Base-by-base conservation (phyloP, 2,113 vertebrate genomes). In the Spilogale gracilis region DNA sequence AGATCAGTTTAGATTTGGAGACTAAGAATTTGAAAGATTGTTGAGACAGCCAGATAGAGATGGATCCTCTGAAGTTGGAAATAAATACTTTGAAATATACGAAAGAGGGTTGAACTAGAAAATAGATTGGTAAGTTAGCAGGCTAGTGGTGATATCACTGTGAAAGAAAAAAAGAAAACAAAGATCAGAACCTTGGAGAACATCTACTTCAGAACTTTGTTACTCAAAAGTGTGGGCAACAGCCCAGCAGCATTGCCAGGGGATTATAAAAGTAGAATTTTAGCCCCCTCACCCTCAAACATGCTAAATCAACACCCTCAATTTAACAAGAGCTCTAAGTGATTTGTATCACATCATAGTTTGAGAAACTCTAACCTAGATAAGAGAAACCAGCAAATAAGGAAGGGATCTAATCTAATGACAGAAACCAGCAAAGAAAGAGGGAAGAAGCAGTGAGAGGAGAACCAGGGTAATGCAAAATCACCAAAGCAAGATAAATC, bases 41-140 rank as follows among this genome's bases (percentile, higher is more conserved):
- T 89, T 60, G 43, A 80, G 20, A 71, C 71, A 95, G 50, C n/a
- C 61, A 76, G 13, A 17, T 21, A 93, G 81, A 95, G 5, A 21
- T 32, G 13, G 71, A 83, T 21, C 12, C 63, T 88, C 65, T 69
- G 21, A 92, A 95, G 13, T 89, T 74, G 69, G 63, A 84, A 38
- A 73, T 79, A 73, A 94, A 91, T 32, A 48, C 87, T 95, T 90
- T 95, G 25, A 74, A 87, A 52, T 89, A 30, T 69, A 38, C 23
- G 56, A 43, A 81, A 89, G 48, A 83, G 18, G 30, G 20, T 38
- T 65, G 30, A 89, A 89, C 27, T 25, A 63, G 65, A 94, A 89
- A 71, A 52, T 30, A 87, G 58, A 63, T n/a, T 38, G 17, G 79
- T 38, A 94, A 80, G 5, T 81, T 90, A 65, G 54, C 69, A 71